Percentiles rank a stretch among this genome's conserved stretches.
Evolutionary conservation across 1,140 invertebrate genomes (phyloP).

Genomic region (Gryllus bimaculatus): DNA sequence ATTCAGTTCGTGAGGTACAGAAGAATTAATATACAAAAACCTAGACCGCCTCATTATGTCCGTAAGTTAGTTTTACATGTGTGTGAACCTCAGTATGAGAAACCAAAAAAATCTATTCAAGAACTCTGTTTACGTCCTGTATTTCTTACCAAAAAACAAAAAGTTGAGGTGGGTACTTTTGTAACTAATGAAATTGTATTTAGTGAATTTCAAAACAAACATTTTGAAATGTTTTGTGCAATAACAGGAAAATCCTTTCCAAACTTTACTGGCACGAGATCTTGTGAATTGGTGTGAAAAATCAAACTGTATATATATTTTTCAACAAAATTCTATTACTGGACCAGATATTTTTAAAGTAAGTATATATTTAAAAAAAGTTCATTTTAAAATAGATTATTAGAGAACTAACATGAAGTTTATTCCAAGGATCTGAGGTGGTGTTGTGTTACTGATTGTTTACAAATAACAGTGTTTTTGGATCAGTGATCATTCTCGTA

Average conservation of each 20-base stretch:
- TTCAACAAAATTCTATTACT: slow-evolving; percentile 57
- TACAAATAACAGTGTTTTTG: not conserved
- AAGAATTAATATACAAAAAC: slow-evolving; percentile 66
- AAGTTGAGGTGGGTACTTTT: slow-evolving; percentile 29
- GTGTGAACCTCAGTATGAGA: slow-evolving; percentile 45
- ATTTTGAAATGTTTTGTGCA: not conserved
- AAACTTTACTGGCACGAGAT: slow-evolving; percentile 57
- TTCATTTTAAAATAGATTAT: not conserved
- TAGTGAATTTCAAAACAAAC: not conserved
- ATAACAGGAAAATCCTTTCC: slow-evolving; percentile 46
- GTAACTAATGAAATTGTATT: slow-evolving; percentile 27
- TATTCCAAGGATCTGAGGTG: not conserved
- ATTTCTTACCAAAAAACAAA: slow-evolving; percentile 25
- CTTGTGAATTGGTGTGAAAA: slow-evolving; percentile 54
- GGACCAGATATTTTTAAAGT: slow-evolving; percentile 49
- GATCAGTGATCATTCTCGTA: not conserved
- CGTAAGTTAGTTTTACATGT: slow-evolving; percentile 49
- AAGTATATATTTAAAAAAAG: slow-evolving; percentile 26
- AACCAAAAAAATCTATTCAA: slow-evolving; percentile 4
- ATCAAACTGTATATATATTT: slow-evolving; percentile 56
- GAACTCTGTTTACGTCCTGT: slow-evolving; percentile 9
- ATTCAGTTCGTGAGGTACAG: slow-evolving; percentile 38
- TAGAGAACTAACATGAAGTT: not conserved
- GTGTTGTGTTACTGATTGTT: not conserved
- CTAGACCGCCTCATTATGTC: slow-evolving; percentile 52